Evolutionary conservation across 2,797 vertebrate genomes (phyloP).

Genomic region (Eurystomus glaucurus): DNA sequence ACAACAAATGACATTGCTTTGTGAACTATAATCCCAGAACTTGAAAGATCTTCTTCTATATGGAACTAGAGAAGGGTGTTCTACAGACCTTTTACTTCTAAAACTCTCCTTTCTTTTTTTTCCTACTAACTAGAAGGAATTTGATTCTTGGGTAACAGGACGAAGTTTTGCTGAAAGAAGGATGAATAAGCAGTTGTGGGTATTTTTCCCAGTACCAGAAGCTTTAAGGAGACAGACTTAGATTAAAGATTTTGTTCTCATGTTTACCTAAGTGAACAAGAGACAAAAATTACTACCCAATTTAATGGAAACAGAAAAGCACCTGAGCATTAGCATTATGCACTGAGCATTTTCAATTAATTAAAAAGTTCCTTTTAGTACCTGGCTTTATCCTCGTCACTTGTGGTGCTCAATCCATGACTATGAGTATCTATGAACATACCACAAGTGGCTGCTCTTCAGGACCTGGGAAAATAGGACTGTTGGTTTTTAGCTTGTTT

Average conservation of each 20-base stretch:
- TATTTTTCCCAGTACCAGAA: neutral
- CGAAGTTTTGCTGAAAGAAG: neutral
- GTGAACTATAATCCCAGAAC: neutral
- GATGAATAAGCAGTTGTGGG: neutral
- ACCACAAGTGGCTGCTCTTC: neutral
- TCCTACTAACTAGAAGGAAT: neutral
- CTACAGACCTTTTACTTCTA: neutral
- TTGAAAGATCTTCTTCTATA: neutral
- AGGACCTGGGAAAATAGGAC: conserved; percentile 39
- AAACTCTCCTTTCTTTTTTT: neutral
- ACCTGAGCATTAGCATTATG: neutral
- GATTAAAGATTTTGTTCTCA: neutral
- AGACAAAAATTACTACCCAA: neutral
- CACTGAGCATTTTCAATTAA: neutral
- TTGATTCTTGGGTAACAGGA: neutral
- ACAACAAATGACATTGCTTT: neutral
- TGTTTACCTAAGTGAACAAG: neutral
- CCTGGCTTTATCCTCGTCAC: neutral
- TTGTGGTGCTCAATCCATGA: neutral
- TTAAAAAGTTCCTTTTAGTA: neutral
- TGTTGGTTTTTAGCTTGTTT: conserved; percentile 33
- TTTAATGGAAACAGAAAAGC: neutral
- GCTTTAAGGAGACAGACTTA: neutral
- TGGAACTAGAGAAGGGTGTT: neutral
- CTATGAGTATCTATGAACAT: neutral